These are phyloP conservation scores for Epinotia ramella DNA, from an alignment of 2,888 invertebrate genomes.

Conservation along the genomic window DNA sequence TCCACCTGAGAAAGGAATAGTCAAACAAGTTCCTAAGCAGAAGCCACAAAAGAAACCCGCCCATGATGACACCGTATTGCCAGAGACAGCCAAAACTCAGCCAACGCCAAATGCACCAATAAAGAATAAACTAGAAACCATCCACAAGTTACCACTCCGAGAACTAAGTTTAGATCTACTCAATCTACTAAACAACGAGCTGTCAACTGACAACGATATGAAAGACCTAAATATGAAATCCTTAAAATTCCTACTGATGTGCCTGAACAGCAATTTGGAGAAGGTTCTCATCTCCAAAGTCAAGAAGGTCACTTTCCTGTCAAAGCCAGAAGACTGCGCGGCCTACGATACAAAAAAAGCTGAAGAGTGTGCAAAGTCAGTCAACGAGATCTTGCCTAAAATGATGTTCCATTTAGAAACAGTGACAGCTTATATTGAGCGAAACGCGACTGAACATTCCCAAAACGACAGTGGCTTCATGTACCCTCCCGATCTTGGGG, in stretches of 20 bases:
- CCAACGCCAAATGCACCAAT: slow-evolving; percentile 56
- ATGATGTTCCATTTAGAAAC: slow-evolving; percentile 65
- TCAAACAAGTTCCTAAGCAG: slow-evolving; percentile 58
- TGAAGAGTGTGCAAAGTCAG: slow-evolving; percentile 66
- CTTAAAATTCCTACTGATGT: slow-evolving; percentile 68
- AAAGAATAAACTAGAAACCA: slow-evolving; percentile 63
- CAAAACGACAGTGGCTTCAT: slow-evolving; percentile 60
- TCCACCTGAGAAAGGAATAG: slow-evolving; percentile 57
- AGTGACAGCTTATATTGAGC: slow-evolving; percentile 64
- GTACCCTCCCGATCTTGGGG: slow-evolving; percentile 60
- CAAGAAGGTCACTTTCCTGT: slow-evolving; percentile 71
- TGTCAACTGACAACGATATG: slow-evolving; percentile 59
- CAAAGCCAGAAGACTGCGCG: slow-evolving; percentile 61
- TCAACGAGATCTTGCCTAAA: slow-evolving; percentile 68
- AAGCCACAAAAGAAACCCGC: slow-evolving; percentile 59
- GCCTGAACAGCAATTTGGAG: slow-evolving; percentile 65
- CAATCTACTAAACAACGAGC: slow-evolving; percentile 65
- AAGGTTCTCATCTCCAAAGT: slow-evolving; percentile 70
- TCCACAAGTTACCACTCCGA: slow-evolving; percentile 66
- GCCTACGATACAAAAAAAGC: slow-evolving; percentile 69
- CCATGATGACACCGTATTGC: slow-evolving; percentile 68
- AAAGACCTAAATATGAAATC: slow-evolving; percentile 66
- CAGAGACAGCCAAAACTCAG: slow-evolving; percentile 71
- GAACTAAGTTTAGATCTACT: slow-evolving; percentile 67
- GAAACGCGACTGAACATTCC: slow-evolving; percentile 53